A percentile compares a stretch with the other conserved stretches of the same genome.
These are phyloP conservation scores for Istiophorus platypterus DNA, from an alignment of 2,113 vertebrate species.

Conservation along the genomic window DNA sequence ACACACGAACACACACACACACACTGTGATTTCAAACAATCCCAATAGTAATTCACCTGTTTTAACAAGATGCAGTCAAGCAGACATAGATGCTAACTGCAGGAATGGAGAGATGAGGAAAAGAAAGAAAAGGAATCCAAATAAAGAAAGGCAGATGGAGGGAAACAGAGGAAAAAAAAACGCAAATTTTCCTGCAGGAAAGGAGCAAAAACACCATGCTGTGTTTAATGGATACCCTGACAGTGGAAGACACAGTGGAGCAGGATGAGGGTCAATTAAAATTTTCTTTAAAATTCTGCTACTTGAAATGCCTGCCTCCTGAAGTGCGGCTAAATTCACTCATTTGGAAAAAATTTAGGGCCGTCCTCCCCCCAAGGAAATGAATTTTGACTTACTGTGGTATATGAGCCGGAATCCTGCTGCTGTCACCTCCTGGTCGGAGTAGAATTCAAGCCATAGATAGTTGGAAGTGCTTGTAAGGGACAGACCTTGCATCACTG, in stretches of 20 bases:
- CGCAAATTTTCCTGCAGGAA: conserved; percentile 52
- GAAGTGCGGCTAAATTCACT: conserved; percentile 60
- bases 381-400: conserved; percentile 89
- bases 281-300: conserved; percentile 66
- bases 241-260: conserved; percentile 61
- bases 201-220: conserved; percentile 55
- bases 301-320: conserved; percentile 55
- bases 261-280: conserved; percentile 73
- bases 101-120: conserved; percentile 30
- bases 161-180: conserved; percentile 12
- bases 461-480: conserved; percentile 96
- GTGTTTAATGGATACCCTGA: conserved; percentile 68
- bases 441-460: conserved; percentile 96
- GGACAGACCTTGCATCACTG: conserved; percentile 89
- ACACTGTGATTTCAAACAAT: conserved; percentile 55
- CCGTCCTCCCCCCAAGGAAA: conserved; percentile 43
- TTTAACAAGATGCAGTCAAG: conserved; percentile 64
- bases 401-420: conserved; percentile 95
- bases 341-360: conserved; percentile 64
- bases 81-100: conserved; percentile 54
- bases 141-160: conserved; percentile 24
- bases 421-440: conserved; percentile 90
- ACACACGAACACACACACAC: conserved; percentile 5
- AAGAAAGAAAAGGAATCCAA: conserved; percentile 33
- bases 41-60: conserved; percentile 62